Percentiles rank a stretch among this genome's conserved stretches.
These are phyloP conservation scores for Lanistes nyassanus DNA, from an alignment of 1,140 invertebrate genomes.

Conservation along the genomic window DNA sequence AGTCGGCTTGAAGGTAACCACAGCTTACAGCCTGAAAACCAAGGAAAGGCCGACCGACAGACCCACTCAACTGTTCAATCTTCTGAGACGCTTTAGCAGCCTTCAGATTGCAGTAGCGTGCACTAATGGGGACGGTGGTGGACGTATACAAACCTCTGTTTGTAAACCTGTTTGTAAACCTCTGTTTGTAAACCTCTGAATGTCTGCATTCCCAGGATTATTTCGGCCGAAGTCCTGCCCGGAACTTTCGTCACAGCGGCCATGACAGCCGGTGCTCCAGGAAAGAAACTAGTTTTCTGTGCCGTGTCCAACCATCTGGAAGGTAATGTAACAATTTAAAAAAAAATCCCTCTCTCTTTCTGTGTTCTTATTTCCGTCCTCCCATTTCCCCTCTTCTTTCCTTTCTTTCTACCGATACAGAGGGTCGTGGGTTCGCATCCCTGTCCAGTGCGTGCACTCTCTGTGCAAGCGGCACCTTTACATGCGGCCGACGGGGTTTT, in stretches of 20 bases:
- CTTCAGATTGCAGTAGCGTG: no score
- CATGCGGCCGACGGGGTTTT: no score
- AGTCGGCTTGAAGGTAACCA: no score
- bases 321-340: constrained; percentile 23
- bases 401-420: not conserved
- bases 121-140: no score
- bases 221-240: constrained; percentile 32
- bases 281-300: constrained; percentile 43
- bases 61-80: no score
- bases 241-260: constrained; percentile 44
- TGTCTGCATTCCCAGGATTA: not conserved
- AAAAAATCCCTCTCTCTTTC: not conserved
- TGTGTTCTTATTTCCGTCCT: not conserved
- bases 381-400: not conserved
- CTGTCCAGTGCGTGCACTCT: not conserved
- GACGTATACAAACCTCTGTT: no score
- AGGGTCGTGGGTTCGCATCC: not conserved
- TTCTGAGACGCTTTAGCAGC: no score
- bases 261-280: constrained; percentile 38
- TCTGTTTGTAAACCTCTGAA: no score
- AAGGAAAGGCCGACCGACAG: no score
- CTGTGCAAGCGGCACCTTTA: no score
- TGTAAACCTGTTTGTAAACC: no score
- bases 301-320: constrained; percentile 39
- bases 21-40: no score